phyloP scores from a whole-genome alignment of 2,113 vertebrate genomes.

The Rhynchomys soricoides region DNA sequence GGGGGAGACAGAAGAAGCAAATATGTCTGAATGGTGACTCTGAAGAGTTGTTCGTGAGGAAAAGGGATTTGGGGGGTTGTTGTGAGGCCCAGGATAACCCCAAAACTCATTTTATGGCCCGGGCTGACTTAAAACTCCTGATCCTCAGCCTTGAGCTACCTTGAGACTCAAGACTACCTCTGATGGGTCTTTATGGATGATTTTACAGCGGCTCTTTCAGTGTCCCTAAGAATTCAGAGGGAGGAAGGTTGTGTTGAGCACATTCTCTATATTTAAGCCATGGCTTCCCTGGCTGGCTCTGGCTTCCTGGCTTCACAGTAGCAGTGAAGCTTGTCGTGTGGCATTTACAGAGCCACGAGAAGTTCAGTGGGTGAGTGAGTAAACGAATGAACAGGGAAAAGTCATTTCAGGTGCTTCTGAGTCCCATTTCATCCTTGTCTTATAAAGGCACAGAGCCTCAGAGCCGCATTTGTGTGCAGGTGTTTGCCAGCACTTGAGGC shows the following conservation, averaged over 20 bases:
- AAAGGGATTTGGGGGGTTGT: neutral
- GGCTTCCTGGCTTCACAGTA: neutral
- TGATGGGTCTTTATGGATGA: neutral
- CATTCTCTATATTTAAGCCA: neutral
- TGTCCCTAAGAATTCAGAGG: slow-evolving; percentile 13
- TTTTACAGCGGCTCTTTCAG: neutral
- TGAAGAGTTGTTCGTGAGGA: neutral
- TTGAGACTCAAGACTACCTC: neutral
- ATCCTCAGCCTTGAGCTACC: neutral
- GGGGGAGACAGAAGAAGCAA: neutral
- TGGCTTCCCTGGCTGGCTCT: neutral
- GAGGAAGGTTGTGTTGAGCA: neutral
- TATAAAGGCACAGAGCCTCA: neutral
- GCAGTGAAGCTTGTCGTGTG: neutral
- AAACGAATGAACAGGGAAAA: neutral
- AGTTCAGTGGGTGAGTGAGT: neutral
- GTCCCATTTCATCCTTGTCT: neutral
- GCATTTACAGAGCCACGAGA: neutral
- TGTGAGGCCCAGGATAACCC: neutral
- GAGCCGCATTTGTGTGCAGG: neutral
- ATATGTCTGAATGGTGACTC: neutral
- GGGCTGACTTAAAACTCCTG: neutral
- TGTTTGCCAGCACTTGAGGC: neutral
- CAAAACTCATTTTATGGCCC: neutral
- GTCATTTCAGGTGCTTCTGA: neutral